phyloP scores from a whole-genome alignment of 1,140 invertebrate species.

The Procambarus clarkii region DNA sequence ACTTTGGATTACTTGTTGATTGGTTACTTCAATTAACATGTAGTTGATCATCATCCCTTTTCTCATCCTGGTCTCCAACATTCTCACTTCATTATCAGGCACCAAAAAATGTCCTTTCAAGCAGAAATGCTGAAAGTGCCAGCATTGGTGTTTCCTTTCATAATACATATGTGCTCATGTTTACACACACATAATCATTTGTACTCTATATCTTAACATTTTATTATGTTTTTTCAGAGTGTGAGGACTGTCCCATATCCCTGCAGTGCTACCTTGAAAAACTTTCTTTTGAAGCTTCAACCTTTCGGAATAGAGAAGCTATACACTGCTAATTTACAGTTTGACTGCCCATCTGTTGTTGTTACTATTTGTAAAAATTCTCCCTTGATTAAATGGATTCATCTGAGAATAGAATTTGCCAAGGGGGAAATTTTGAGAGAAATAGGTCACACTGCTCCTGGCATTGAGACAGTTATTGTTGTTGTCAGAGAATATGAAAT shows the following conservation, averaged over 20 bases:
- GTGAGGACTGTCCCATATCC: not conserved
- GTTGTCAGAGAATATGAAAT: constrained; percentile 43
- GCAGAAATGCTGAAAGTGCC: too few species aligned
- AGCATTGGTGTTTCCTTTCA: too few species aligned
- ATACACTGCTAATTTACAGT: constrained; percentile 26
- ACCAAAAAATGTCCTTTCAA: too few species aligned
- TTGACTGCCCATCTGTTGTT: constrained; percentile 42
- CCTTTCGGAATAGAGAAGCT: constrained; percentile 43
- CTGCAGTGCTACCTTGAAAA: not conserved
- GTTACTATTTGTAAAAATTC: constrained; percentile 31
- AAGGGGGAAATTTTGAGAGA: constrained; percentile 34
- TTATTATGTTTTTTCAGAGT: constrained; percentile 18
- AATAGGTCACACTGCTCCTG: constrained; percentile 18
- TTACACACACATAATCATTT: too few species aligned
- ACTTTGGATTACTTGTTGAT: too few species aligned
- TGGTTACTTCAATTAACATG: too few species aligned
- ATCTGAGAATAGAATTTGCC: constrained; percentile 50
- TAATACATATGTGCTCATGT: too few species aligned
- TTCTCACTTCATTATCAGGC: too few species aligned
- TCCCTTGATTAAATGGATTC: constrained; percentile 38
- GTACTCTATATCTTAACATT: too few species aligned
- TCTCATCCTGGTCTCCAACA: too few species aligned
- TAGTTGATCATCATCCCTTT: too few species aligned
- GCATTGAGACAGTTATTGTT: constrained; percentile 32
- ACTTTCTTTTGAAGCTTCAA: constrained; percentile 39